Evolutionary conservation across 2,113 vertebrate genomes (phyloP).

Genomic region (Peucedramus taeniatus): DNA sequence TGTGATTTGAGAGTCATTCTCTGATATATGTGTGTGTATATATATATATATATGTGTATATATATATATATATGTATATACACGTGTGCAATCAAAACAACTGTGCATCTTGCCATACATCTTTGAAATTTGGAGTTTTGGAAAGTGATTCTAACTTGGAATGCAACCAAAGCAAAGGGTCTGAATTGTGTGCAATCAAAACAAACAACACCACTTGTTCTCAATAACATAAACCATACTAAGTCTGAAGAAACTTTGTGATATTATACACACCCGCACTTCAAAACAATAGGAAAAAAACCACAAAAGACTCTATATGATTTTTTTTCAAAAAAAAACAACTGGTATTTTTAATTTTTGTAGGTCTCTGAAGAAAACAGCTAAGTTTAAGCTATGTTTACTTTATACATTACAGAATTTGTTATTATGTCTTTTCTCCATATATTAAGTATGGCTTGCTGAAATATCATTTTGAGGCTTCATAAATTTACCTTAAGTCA

Average conservation of each 20-base stretch:
- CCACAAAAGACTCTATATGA: accelerated
- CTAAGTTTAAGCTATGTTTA: not conserved
- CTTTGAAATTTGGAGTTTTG: not conserved
- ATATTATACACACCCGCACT: not conserved
- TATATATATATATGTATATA: too few relatives aligned
- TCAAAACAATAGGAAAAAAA: not conserved
- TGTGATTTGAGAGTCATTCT: not conserved
- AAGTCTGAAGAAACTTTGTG: not conserved
- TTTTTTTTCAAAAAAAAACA: not conserved
- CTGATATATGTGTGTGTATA: too few relatives aligned
- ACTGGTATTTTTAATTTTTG: not conserved
- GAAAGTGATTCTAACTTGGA: not conserved
- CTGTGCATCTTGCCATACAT: not conserved
- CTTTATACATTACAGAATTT: not conserved
- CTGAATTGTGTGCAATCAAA: not conserved
- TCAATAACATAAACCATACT: not conserved
- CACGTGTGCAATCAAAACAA: too few relatives aligned
- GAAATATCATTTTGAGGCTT: not conserved
- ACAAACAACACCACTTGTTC: not conserved
- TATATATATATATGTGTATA: too few relatives aligned
- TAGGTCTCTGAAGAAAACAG: not conserved
- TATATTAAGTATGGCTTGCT: not conserved
- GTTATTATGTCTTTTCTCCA: not conserved
- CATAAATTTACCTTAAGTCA: not conserved
- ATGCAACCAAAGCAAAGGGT: not conserved